phyloP scores from a whole-genome alignment of 1,140 invertebrate genomes.

The Tenebrio molitor region DNA sequence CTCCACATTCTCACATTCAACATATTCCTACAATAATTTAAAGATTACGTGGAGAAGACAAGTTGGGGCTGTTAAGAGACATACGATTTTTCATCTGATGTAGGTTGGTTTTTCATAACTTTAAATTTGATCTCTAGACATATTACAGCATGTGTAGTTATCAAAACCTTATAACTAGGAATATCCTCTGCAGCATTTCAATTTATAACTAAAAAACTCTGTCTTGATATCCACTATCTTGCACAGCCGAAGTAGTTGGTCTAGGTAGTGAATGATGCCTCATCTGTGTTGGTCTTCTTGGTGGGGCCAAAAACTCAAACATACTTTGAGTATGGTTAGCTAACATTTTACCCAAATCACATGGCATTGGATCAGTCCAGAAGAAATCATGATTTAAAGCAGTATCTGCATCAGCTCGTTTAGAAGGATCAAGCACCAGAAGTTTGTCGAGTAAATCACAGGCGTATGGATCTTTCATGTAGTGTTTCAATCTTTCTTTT shows the following conservation, averaged over 20 bases:
- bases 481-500: slow-evolving; percentile 91
- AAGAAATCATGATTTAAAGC: slow-evolving; percentile 99
- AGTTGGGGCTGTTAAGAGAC: too few species aligned
- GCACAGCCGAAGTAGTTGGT: slow-evolving; percentile 69
- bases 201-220: slow-evolving; percentile 75
- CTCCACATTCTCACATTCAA: too few species aligned
- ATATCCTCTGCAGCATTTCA: not conserved
- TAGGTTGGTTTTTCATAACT: too few species aligned
- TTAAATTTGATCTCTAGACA: too few species aligned
- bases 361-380: slow-evolving; percentile 97
- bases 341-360: slow-evolving; percentile 92
- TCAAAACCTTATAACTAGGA: not conserved
- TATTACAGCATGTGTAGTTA: too few species aligned
- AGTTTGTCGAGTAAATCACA: slow-evolving; percentile 96
- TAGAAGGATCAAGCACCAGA: slow-evolving; percentile 91
- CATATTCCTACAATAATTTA: too few species aligned
- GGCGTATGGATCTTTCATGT: slow-evolving; percentile 93
- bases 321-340: slow-evolving; percentile 95
- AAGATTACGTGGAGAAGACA: too few species aligned
- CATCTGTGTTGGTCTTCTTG: slow-evolving; percentile 77
- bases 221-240: slow-evolving; percentile 80
- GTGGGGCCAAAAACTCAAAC: slow-evolving; percentile 96
- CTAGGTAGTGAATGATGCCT: slow-evolving; percentile 77
- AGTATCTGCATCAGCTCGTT: slow-evolving; percentile 91
- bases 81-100: too few species aligned